Evolutionary conservation across 1,140 invertebrate species (phyloP).

Genomic region (Limonius californicus): DNA sequence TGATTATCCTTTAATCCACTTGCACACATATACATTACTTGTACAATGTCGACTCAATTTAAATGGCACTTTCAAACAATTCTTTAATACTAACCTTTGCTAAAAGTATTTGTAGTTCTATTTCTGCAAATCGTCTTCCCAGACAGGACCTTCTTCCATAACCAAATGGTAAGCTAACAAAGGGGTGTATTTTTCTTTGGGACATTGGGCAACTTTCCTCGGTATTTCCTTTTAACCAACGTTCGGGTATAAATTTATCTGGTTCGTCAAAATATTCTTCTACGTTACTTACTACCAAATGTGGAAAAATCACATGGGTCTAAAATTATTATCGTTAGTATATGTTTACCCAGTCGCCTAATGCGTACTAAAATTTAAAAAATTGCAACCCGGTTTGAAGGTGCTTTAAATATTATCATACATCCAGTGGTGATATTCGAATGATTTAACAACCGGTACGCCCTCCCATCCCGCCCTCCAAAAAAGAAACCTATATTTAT

Average conservation of each 20-base stretch:
- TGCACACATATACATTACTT: no score
- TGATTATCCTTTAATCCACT: not conserved
- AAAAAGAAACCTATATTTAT: no score
- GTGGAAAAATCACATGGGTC: conserved; percentile 78
- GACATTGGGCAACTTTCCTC: conserved; percentile 30
- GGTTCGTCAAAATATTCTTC: conserved; percentile 67
- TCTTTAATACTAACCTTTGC: conserved; percentile 55
- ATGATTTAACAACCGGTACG: no score
- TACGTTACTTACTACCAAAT: conserved; percentile 74
- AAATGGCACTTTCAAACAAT: no score
- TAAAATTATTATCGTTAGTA: no score
- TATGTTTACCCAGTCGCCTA: no score
- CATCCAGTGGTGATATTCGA: no score
- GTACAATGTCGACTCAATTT: no score
- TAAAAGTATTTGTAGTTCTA: conserved; percentile 70
- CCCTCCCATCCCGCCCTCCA: no score
- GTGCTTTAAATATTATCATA: no score
- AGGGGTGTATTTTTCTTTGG: conserved; percentile 59
- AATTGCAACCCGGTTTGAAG: no score
- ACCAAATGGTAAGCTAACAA: conserved; percentile 77
- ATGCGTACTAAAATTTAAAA: no score
- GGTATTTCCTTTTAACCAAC: conserved; percentile 61
- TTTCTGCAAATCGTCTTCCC: conserved; percentile 75
- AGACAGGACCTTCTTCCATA: conserved; percentile 79
- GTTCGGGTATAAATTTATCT: conserved; percentile 66